phyloP scores from a whole-genome alignment of 2,797 vertebrate genomes.

The Liasis olivaceus region DNA sequence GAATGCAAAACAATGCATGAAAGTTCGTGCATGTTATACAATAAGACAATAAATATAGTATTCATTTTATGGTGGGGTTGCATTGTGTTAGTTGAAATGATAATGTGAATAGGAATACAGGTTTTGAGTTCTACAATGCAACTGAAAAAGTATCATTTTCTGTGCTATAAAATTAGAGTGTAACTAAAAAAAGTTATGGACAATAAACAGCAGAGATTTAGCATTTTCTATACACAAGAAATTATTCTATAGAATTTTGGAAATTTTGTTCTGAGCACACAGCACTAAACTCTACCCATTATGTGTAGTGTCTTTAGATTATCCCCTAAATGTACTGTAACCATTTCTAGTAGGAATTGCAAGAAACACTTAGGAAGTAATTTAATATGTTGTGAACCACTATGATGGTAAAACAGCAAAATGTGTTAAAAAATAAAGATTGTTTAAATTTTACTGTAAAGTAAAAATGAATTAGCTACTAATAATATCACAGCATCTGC shows the following conservation, averaged over 20 bases:
- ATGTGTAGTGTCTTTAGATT: background rate
- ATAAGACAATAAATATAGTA: background rate
- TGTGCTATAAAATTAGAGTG: background rate
- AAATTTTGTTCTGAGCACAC: slow-evolving; percentile 20
- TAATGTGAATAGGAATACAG: background rate
- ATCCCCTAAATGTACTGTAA: background rate
- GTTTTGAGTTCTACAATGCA: background rate
- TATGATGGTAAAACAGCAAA: background rate
- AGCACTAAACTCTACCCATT: slow-evolving; percentile 20
- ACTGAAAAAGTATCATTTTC: background rate
- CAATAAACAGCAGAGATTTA: background rate
- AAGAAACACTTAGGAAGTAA: slow-evolving; percentile 24
- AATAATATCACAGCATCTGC: slow-evolving; percentile 9
- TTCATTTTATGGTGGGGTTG: background rate
- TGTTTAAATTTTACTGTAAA: slow-evolving; percentile 38
- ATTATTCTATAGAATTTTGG: background rate
- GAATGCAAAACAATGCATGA: background rate
- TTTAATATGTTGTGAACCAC: background rate
- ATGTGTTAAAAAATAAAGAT: background rate
- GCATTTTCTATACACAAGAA: slow-evolving; percentile 3
- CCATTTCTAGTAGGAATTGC: background rate
- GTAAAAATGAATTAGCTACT: slow-evolving; percentile 17
- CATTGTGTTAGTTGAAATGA: background rate
- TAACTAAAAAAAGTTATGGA: slow-evolving; percentile 9
- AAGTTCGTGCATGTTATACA: background rate